Evolutionary conservation across 2,797 vertebrate genomes (phyloP), one percentile per base, ranked within the genome.

Genomic region (Aeoliscus strigatus): DNA sequence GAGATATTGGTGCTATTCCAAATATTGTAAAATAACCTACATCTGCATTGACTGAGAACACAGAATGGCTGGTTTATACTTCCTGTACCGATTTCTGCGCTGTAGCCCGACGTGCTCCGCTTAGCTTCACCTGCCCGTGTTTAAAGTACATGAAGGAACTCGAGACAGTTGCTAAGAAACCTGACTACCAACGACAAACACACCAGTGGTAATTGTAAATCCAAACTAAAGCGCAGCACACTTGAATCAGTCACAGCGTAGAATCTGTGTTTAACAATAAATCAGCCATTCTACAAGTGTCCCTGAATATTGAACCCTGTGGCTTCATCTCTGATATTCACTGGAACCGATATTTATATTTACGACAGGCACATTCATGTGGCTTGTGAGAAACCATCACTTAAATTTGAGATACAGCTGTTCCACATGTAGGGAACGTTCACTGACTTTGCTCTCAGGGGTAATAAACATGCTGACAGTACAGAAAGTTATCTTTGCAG

Each of bases 401-500:
- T 28, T 1, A 29, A 21, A 31, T 23, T 10, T 32, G 2, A 27
- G 17, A 34, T 33, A 5, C 18, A 39, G 42, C 24, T 13, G 8
- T 17, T 40, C 8, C 8, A 17, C 27, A 14, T 1, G 4, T 6
- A 46, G 17, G n/a, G 1, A 42, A 26, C 13, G 2, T 9, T 10
- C 23, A 4, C 9, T 21, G 8, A 61, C 13, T 29, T 41, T 28
- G 4, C 8, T 9, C 14, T 2, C 13, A 6, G 33, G 38, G 41
- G 13, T 42, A 29, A 15, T 4, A 40, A 1, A 13, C 32, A 12
- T 18, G 14, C 2, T 4, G 9, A 29, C 11, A 14, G 8, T 13
- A 2, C 29, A 31, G 46, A 59, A 17, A 29, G 12, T 43, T 21
- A 4, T 6, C 1, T 43, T 44, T 42, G 9, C 24, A 38, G 36